Evolutionary conservation across 2,888 invertebrate genomes (phyloP), one percentile per base, ranked within the genome.

Genomic region (Dasysyrphus albostriatus): DNA sequence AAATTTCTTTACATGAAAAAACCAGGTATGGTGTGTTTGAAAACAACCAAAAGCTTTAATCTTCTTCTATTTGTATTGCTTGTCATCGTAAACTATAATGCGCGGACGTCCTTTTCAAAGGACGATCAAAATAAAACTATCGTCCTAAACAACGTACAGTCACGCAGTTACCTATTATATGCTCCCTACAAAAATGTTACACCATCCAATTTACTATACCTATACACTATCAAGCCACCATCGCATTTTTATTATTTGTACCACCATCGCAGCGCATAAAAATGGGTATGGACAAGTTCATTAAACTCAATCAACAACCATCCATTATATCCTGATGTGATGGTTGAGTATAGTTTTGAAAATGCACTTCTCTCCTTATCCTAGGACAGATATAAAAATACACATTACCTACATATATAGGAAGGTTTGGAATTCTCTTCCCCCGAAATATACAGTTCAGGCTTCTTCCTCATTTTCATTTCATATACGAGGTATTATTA

Each of bases 291-390:
- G 49, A 63, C 87, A 87, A 87, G 87, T 87, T 87, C 87, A 87
- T 83, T 83, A 87, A 87, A 87, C 87, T 83, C 80, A 73, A 84
- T 80, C 83, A 83, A 83, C 69, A 32, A 3, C 83, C 83, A 54
- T 54, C 54, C 54, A 54, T 24, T 24, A 1, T 24, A 24, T 54
- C 54, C 54, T 54, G 54, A 54, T 54, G 29, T n/a, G 24, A 29
- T 54, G 29, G 3, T 8, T n/a, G 9, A 8, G 29, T 29, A 1
- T 24, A 24, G 29, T 58, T 12, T 51, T 47, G 47, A 70, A 72
- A 83, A 54, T 79, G 69, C 84, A 76, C 80, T 76, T 59, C 80
- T 69, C 78, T 79, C 54, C 54, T 12, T 49, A 19, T 83, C 75
- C 83, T 87, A 83, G 82, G 74, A 78, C 78, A 78, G 65, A n/a